Conservation (phyloP, 2,797 vertebrate species). For the Rhinophrynus dorsalis region DNA sequence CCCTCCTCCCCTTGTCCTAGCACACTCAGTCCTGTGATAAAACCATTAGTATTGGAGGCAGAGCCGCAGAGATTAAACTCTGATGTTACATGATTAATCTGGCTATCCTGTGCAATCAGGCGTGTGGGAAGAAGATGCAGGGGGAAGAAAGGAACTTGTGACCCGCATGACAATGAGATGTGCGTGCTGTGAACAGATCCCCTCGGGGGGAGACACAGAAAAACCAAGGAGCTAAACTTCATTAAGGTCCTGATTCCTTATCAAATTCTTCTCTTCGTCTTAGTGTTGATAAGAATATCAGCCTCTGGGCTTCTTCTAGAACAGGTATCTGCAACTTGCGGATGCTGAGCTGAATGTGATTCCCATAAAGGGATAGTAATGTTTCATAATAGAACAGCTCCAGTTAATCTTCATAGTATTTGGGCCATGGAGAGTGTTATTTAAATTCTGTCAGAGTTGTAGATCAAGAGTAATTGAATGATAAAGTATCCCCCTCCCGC, state of each 20-base stretch:
- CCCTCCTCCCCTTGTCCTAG: background rate
- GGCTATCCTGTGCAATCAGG: slow-evolving; percentile 28
- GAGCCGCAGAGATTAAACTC: slow-evolving; percentile 23
- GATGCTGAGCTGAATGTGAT: too few species aligned
- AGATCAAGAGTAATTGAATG: too few species aligned
- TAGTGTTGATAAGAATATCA: background rate
- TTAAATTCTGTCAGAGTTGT: too few species aligned
- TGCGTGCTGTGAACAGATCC: background rate
- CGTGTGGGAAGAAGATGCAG: slow-evolving; percentile 27
- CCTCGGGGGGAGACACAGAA: slow-evolving; percentile 1
- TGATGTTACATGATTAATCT: slow-evolving; percentile 33
- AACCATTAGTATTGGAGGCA: slow-evolving; percentile 34
- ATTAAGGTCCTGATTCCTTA: slow-evolving; percentile 2
- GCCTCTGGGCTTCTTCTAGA: background rate
- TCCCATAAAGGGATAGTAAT: too few species aligned
- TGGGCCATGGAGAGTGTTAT: too few species aligned
- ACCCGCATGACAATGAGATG: slow-evolving; percentile 27
- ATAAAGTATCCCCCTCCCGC: too few species aligned
- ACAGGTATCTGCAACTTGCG: background rate
- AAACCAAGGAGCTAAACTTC: background rate
- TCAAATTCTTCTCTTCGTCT: background rate
- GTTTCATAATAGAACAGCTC: too few species aligned
- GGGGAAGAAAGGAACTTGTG: background rate
- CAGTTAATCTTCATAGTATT: too few species aligned
- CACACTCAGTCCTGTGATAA: background rate